Evolutionary conservation across 30 jellyfish, hydroid and myxozoan genomes (phyloP), one percentile per base, ranked within the genome.

Genomic region (Nemopilema nomurai): DNA sequence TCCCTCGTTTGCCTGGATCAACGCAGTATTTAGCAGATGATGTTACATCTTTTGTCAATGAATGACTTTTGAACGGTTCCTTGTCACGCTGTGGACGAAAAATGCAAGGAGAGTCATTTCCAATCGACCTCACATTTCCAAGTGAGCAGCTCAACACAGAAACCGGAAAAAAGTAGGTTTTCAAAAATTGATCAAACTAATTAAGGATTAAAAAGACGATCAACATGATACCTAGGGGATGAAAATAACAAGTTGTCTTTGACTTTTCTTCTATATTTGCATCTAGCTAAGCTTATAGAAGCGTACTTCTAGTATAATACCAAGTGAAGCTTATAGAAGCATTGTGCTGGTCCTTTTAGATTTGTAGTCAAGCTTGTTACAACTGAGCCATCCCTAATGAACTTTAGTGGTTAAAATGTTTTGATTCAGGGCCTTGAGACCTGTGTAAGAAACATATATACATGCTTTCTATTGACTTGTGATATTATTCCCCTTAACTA

Each of bases 1-100:
- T 67, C 50, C 76, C 76, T 67, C 76, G 76, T 31, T 67, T 67
- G 51, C 76, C 76, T 67, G 76, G 76, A 67, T 28, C 30, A 22
- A 67, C 30, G 33, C 50, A 22, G 76, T 31, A 22, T 0, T 22
- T 31, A 67, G 33, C 50, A 7, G 19, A 28, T n/a, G 49, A 16
- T 67, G 33, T 67, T 67, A 22, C 50, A 6, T 28, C 76, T 20
- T 67, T 22, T 31, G 27, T 67, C 6, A 22, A 67, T 4, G 76
- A 67, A 28, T 67, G 76, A 31, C 21, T 67, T 22, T 20, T 67
- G 49, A 31, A 31, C 30, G 30, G 22, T 22, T 22, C 30, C n/a
- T 22, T n/a, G 6, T 67, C 76, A 28, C 51, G 76, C 50, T 67
- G 76, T 67, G 76, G 76, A 8, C 76, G 76, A 16, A 67, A 67